Conservation (phyloP, 2,113 vertebrate species). For the Chlorocebus sabaeus region DNA sequence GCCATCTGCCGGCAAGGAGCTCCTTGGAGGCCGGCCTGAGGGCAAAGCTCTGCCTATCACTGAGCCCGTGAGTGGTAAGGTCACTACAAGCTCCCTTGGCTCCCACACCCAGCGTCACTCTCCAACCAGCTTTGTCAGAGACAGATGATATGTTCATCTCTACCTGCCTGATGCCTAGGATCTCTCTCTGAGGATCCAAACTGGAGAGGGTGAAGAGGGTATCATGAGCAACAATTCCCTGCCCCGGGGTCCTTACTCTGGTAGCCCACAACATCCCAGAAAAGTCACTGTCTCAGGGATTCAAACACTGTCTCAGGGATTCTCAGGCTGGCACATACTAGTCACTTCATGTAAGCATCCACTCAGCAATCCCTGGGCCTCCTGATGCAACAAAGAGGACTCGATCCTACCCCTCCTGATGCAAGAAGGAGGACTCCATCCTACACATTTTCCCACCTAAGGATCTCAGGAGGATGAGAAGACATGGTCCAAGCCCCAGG, state of each 20-base stretch:
- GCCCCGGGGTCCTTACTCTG: not conserved
- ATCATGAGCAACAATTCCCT: not conserved
- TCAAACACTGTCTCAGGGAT: not conserved
- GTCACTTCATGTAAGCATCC: not conserved
- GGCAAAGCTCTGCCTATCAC: not conserved
- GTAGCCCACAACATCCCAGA: not conserved
- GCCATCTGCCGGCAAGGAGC: not conserved
- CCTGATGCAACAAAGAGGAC: not conserved
- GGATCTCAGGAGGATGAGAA: not conserved
- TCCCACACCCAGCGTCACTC: not conserved
- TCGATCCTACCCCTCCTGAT: accelerated
- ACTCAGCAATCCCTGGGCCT: not conserved
- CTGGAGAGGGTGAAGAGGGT: not conserved
- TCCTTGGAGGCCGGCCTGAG: accelerated
- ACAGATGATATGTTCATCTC: not conserved
- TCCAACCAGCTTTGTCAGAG: not conserved
- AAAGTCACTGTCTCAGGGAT: not conserved
- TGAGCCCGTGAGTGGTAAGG: accelerated
- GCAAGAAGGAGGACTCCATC: no score
- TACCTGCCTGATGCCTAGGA: not conserved
- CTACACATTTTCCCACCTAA: not conserved
- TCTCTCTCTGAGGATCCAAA: not conserved
- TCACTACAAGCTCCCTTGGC: not conserved
- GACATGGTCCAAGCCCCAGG: not conserved
- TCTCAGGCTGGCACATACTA: not conserved